Conservation (phyloP, 2,113 vertebrate species). For the Hydrolagus affinis region DNA sequence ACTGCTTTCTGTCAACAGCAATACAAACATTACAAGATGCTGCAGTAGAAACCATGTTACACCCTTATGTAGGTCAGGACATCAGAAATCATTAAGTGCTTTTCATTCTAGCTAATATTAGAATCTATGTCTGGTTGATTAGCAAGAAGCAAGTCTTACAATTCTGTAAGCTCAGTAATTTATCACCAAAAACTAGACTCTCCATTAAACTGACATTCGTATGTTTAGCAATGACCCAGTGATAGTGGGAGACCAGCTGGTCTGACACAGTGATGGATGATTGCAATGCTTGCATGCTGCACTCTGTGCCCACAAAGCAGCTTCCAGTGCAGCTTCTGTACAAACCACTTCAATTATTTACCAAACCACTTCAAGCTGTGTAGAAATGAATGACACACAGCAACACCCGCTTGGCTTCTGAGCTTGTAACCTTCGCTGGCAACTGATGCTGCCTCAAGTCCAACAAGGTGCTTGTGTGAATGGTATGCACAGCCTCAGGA, state of each 20-base stretch:
- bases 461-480: background rate
- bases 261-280: background rate
- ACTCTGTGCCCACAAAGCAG: background rate
- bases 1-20: slow-evolving; percentile 39
- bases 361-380: background rate
- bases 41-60: background rate
- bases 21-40: background rate
- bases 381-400: background rate
- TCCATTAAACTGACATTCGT: background rate
- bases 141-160: background rate
- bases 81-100: no score
- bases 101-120: background rate
- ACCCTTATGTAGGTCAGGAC: background rate
- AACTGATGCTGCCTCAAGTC: background rate
- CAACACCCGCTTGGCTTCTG: no score
- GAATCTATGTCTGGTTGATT: background rate
- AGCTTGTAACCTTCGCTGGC: no score
- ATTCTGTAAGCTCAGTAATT: background rate
- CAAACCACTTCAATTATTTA: background rate
- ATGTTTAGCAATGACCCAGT: background rate
- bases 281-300: background rate
- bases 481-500: background rate
- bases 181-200: background rate
- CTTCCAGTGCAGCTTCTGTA: background rate
- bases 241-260: background rate